Conservation (phyloP, 2,888 invertebrate species). For the Chalcis sispes region DNA sequence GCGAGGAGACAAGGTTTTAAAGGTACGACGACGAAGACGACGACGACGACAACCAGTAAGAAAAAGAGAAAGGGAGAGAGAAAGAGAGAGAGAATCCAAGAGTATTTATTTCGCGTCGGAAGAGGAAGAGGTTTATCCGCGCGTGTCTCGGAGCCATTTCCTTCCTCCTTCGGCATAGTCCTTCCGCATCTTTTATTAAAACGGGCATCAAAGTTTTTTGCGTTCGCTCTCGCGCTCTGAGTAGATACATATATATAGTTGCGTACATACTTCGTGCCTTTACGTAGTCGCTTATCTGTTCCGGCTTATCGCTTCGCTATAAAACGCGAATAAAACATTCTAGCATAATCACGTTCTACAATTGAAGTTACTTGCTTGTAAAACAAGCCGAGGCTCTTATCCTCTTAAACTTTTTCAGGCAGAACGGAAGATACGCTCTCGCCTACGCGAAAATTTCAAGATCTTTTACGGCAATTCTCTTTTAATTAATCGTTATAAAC, state of each 20-base stretch:
- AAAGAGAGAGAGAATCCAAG: slow-evolving; percentile 2
- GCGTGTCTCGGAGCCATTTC: slow-evolving; percentile 36
- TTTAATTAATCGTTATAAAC: too few species aligned
- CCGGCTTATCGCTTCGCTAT: slow-evolving; percentile 20
- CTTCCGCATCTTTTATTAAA: slow-evolving; percentile 54
- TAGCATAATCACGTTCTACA: slow-evolving; percentile 1
- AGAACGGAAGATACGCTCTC: too few species aligned
- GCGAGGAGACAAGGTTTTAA: neutral
- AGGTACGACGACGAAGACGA: slow-evolving; percentile 10
- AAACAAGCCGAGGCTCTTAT: slow-evolving; percentile 18
- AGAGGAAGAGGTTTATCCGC: slow-evolving; percentile 24
- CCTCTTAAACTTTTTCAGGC: too few species aligned
- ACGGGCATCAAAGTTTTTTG: slow-evolving; percentile 40
- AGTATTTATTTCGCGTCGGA: slow-evolving; percentile 38
- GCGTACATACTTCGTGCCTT: too few species aligned
- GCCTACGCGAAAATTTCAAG: too few species aligned
- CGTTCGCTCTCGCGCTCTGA: slow-evolving; percentile 5
- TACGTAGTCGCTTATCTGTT: slow-evolving; percentile 17
- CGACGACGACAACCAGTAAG: neutral
- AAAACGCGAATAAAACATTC: slow-evolving; percentile 26
- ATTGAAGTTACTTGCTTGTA: slow-evolving; percentile 12
- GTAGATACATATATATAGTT: too few species aligned
- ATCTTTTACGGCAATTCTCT: too few species aligned
- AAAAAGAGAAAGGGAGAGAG: neutral
- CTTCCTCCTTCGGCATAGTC: neutral